Conservation (phyloP, 2,888 invertebrate species). For the Chalcosyrphus nemorum region DNA sequence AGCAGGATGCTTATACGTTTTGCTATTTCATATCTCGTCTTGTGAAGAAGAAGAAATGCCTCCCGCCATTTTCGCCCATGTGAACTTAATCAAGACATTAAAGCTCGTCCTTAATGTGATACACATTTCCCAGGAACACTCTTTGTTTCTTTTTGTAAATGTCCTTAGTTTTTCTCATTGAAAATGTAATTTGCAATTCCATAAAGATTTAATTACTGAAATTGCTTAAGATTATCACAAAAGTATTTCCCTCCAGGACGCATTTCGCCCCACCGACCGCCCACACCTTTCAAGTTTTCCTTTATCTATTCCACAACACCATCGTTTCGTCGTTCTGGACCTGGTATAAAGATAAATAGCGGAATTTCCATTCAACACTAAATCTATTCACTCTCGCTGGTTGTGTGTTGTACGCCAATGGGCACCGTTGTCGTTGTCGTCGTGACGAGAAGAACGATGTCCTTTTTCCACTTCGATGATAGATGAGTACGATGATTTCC, state of each 20-base stretch:
- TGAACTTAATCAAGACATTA: slow-evolving; percentile 10
- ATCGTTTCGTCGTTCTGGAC: too few relatives aligned
- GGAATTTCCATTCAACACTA: slow-evolving; percentile 45
- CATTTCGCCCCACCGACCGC: too few relatives aligned
- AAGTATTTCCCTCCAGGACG: slow-evolving; percentile 8
- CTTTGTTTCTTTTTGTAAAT: background rate
- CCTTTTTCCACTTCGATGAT: slow-evolving; percentile 52
- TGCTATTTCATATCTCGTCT: too few relatives aligned
- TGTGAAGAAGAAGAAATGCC: too few relatives aligned
- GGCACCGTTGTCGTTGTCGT: background rate
- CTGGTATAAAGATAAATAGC: slow-evolving; percentile 35
- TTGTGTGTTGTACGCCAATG: background rate
- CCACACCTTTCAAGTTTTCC: background rate
- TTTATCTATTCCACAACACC: background rate
- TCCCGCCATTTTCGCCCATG: too few relatives aligned
- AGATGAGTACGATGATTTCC: slow-evolving; percentile 58
- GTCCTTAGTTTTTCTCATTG: background rate
- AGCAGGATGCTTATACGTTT: too few relatives aligned
- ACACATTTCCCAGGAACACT: background rate
- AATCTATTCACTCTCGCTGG: slow-evolving; percentile 35
- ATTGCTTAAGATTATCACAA: slow-evolving; percentile 38
- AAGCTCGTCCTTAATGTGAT: background rate
- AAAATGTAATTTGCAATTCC: slow-evolving; percentile 39
- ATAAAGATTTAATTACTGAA: slow-evolving; percentile 56
- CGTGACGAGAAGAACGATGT: slow-evolving; percentile 55